Conservation (phyloP, 2,888 invertebrate species). For the Chrysomela aeneicollis region DNA sequence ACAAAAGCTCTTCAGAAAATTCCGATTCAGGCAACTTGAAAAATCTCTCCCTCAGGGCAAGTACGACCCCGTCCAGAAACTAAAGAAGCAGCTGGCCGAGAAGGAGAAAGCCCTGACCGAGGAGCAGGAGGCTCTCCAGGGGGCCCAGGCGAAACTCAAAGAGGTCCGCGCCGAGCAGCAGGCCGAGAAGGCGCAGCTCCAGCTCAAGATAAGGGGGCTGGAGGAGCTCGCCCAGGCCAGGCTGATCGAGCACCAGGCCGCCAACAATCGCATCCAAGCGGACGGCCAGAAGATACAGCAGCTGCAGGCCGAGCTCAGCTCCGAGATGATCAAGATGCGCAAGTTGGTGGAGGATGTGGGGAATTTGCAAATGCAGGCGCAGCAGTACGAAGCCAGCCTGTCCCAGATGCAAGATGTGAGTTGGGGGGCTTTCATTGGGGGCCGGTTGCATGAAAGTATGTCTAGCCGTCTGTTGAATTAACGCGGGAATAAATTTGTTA, state of each 20-base stretch:
- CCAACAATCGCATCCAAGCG: constrained; percentile 69
- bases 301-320: constrained; percentile 69
- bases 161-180: constrained; percentile 78
- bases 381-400: constrained; percentile 72
- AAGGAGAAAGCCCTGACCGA: constrained; percentile 81
- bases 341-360: constrained; percentile 66
- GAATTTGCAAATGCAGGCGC: constrained; percentile 69
- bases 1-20: too few relatives aligned
- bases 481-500: too few relatives aligned
- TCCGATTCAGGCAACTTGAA: too few relatives aligned
- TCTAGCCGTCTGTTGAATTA: too few relatives aligned
- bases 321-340: constrained; percentile 63
- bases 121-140: constrained; percentile 77
- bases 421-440: too few relatives aligned
- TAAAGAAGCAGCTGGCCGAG: constrained; percentile 89
- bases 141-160: constrained; percentile 79
- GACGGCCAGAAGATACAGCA: constrained; percentile 68
- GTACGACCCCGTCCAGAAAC: constrained; percentile 83
- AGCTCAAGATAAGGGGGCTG: constrained; percentile 65
- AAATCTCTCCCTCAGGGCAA: constrained; percentile 70
- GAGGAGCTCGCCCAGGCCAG: constrained; percentile 64
- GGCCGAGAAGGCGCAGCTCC: constrained; percentile 68
- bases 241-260: constrained; percentile 69
- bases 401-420: constrained; percentile 67
- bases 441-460: too few relatives aligned